Base-by-base conservation (phyloP, 1,140 invertebrate species). In the Pararge aegeria region DNA sequence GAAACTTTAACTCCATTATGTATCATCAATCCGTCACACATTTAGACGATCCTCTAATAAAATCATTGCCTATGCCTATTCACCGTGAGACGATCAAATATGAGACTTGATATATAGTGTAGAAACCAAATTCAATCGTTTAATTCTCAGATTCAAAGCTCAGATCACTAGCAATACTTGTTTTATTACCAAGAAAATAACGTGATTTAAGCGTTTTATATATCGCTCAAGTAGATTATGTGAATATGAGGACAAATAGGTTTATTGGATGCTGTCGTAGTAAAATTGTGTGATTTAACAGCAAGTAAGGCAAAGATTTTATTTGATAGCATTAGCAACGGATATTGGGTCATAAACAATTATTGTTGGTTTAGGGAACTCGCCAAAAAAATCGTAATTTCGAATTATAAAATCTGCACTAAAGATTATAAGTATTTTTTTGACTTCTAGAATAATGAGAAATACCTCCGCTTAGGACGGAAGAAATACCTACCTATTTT, bases 211-310 rank as follows among this genome's bases (percentile, higher is more conserved):
- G 69, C 58, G 55, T 71, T 72, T n/a, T n/a, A n/a, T 75, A 80
- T 85, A 82, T 86, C 78, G 79, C 70, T 75, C 74, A 73, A 71
- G 68, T 70, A 68, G 54, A 81, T 80, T 83, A 81, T 84, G 75
- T 83, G 74, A 73, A 80, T 74, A 75, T 70, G 75, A 54, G 68
- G 70, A 83, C 83, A 86, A 88, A 85, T 81, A 84, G 80, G 78
- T 87, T 88, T 88, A 86, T 83, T 78, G 78, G 70, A 70, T 79
- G 76, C 73, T 78, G 75, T 77, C 68, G 70, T 70, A 66, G 75
- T 85, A 82, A 84, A 67, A 40, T 48, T 20, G 9, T 24, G 42
- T 60, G 61, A 64, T 63, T 54, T 61, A 61, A 19, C 20, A 30
- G 10, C 21, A n/a, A 20, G 10, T 9, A 15, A 24, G 24, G 24